Conservation (phyloP, 1,140 invertebrate genomes). For the Helicoverpa zea region DNA sequence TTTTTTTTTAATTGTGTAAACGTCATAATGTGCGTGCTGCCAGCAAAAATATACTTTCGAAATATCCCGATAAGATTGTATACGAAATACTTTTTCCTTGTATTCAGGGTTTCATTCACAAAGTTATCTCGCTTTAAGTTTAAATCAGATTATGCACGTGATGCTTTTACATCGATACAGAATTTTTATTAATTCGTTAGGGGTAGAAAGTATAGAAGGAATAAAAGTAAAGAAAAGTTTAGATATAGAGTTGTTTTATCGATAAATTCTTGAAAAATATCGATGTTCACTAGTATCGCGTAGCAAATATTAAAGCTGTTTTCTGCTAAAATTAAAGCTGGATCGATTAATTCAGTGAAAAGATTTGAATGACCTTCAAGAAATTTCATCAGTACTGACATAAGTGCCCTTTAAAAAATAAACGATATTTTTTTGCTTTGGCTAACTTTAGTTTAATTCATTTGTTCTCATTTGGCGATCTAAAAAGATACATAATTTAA, state of each 20-base stretch:
- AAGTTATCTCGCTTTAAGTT: too few species aligned
- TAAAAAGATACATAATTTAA: background rate
- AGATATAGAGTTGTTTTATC: too few species aligned
- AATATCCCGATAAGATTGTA: too few species aligned
- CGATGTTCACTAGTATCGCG: background rate
- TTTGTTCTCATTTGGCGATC: too few species aligned
- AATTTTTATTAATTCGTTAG: too few species aligned
- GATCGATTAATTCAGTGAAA: background rate
- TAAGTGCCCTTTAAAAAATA: conserved; percentile 1
- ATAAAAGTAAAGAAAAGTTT: too few species aligned
- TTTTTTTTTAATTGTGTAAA: background rate
- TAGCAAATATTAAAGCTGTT: conserved; percentile 20
- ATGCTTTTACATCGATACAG: background rate
- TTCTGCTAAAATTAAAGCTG: background rate
- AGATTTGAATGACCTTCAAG: background rate
- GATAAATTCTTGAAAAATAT: background rate
- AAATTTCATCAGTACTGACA: too few species aligned
- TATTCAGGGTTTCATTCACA: too few species aligned
- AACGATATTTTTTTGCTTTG: background rate
- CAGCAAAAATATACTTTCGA: too few species aligned
- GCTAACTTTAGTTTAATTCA: too few species aligned
- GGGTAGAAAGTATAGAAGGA: too few species aligned
- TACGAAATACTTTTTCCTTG: too few species aligned
- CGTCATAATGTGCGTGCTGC: conserved; percentile 12
- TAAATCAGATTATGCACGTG: background rate